Conservation (phyloP, 2,113 vertebrate genomes). For the Rhodinocichla rosea region DNA sequence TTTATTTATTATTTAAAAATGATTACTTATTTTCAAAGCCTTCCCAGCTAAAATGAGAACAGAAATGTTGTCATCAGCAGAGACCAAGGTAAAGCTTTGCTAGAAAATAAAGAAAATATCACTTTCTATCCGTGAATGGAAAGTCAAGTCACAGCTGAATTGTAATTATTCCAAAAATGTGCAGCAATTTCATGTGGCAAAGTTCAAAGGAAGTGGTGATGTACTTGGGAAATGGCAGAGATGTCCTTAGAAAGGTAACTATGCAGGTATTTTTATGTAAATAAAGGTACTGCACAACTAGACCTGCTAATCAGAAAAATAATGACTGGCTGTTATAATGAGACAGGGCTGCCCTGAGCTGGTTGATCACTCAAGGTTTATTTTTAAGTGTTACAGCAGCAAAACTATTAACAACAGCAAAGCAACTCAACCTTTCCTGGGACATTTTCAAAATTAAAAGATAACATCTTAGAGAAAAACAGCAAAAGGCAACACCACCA, state of each 20-base stretch:
- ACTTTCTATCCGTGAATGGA: neutral
- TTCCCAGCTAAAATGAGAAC: neutral
- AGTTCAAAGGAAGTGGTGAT: conserved; percentile 61
- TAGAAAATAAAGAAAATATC: conserved; percentile 39
- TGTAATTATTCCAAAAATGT: conserved; percentile 7
- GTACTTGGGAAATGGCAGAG: conserved; percentile 29
- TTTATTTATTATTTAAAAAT: neutral
- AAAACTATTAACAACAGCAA: neutral
- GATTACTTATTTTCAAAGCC: neutral
- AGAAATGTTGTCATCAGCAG: neutral
- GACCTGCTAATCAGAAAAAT: neutral
- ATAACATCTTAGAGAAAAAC: neutral
- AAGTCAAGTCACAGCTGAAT: conserved; percentile 38
- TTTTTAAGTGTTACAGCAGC: neutral
- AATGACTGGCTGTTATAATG: neutral
- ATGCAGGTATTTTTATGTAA: neutral
- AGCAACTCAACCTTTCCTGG: neutral
- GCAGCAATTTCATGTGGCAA: conserved; percentile 46
- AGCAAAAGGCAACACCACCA: neutral
- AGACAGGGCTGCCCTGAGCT: neutral
- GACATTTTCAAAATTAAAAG: neutral
- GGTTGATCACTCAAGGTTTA: neutral
- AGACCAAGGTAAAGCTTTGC: conserved; percentile 16
- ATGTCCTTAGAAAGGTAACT: conserved; percentile 36
- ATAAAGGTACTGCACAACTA: neutral